Evolutionary conservation across 2,797 vertebrate species (phyloP).

Genomic region (Mus minutoides): DNA sequence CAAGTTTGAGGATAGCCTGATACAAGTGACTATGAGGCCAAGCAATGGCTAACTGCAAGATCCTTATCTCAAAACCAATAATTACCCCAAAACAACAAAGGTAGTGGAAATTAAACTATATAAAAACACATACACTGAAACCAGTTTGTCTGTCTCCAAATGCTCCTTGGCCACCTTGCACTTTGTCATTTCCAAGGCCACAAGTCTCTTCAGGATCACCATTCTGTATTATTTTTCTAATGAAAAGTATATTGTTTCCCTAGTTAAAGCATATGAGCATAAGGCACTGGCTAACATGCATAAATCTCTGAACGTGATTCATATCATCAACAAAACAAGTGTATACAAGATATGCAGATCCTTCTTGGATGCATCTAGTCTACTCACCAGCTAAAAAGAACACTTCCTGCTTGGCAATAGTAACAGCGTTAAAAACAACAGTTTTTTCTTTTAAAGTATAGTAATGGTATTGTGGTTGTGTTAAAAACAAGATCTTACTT

Average conservation of each 20-base stretch:
- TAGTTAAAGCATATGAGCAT: not conserved
- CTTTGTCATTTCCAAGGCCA: not conserved
- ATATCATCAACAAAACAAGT: not conserved
- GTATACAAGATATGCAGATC: not conserved
- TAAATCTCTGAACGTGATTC: not conserved
- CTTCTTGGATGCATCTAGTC: not conserved
- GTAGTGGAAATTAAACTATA: not conserved
- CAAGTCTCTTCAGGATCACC: not conserved
- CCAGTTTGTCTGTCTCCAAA: not conserved
- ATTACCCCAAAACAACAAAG: not conserved
- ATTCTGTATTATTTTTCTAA: not conserved
- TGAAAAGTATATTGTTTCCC: not conserved
- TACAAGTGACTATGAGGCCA: not conserved
- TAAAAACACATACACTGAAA: not conserved
- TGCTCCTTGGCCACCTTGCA: not conserved
- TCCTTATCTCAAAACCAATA: not conserved
- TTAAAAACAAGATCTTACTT: conserved; percentile 44
- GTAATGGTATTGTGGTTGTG: not conserved
- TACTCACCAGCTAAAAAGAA: not conserved
- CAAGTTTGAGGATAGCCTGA: not conserved
- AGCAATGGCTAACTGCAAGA: not conserved
- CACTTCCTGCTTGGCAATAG: not conserved
- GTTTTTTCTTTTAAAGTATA: not conserved
- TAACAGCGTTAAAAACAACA: too few relatives aligned
- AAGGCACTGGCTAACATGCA: not conserved